phyloP scores from a whole-genome alignment of 2,888 invertebrate species.

The Zaprionus bogoriensis region DNA sequence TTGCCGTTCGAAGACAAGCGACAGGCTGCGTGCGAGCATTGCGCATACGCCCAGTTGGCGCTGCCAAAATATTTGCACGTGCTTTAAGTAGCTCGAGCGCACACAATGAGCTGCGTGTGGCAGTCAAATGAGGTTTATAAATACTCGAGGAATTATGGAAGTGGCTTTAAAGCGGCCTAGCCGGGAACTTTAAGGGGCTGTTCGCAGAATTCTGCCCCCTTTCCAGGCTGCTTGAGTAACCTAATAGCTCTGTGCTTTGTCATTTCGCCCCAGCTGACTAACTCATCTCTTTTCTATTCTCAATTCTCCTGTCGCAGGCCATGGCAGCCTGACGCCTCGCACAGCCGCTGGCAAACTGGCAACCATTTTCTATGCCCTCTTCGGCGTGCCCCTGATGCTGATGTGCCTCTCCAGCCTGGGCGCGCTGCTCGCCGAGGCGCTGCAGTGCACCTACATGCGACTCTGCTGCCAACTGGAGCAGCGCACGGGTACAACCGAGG shows the following conservation, averaged over 20 bases:
- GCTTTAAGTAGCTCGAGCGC: conserved; percentile 40
- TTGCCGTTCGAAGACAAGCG: conserved; percentile 34
- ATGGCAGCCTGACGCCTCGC: conserved; percentile 92
- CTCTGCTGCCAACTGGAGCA: conserved; percentile 77
- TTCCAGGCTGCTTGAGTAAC: neutral
- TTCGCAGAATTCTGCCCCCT: neutral
- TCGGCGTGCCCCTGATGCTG: conserved; percentile 94
- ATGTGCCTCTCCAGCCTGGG: conserved; percentile 93
- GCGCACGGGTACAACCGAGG: conserved; percentile 4
- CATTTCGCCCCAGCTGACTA: neutral
- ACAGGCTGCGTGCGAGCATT: conserved; percentile 24
- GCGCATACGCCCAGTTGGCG: conserved; percentile 58
- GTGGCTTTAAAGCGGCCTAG: too few species aligned
- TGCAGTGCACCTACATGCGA: conserved; percentile 85
- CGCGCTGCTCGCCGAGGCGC: conserved; percentile 90
- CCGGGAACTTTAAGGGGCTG: neutral
- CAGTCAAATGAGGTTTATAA: neutral
- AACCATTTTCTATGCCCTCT: conserved; percentile 93
- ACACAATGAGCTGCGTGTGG: too few species aligned
- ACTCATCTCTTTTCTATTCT: neutral
- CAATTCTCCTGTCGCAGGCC: conserved; percentile 85
- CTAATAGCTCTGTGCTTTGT: neutral
- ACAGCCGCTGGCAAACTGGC: conserved; percentile 92
- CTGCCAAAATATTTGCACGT: conserved; percentile 62
- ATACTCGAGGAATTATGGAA: neutral